Conservation (phyloP, 2,113 vertebrate genomes). For the Anser brachyrhynchus region DNA sequence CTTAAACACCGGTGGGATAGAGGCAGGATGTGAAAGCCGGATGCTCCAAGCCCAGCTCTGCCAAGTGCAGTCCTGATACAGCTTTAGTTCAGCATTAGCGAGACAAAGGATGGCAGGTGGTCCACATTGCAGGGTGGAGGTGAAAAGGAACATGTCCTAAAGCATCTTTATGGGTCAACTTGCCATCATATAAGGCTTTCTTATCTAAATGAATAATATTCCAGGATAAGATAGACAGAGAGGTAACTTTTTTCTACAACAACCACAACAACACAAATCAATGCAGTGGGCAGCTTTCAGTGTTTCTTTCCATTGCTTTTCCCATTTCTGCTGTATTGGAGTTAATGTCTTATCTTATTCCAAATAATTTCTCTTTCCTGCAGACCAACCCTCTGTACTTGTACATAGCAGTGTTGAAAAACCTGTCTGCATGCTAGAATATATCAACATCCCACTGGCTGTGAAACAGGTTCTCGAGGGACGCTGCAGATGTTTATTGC, state of each 20-base stretch:
- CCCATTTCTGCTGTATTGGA: neutral
- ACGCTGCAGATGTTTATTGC: neutral
- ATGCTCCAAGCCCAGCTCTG: neutral
- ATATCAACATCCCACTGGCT: neutral
- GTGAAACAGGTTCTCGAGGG: neutral
- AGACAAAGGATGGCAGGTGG: neutral
- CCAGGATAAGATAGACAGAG: neutral
- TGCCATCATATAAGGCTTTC: neutral
- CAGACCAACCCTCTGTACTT: neutral
- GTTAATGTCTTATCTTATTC: neutral
- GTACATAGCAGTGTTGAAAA: neutral
- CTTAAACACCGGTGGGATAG: neutral
- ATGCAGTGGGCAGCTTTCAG: neutral
- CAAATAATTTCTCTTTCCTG: neutral
- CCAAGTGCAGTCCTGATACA: neutral
- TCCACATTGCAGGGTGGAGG: neutral
- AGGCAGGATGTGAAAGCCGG: neutral
- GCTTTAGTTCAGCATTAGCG: neutral
- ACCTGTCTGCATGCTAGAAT: neutral
- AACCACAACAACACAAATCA: neutral
- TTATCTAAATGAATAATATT: neutral
- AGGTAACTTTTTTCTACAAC: neutral
- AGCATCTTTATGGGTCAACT: neutral
- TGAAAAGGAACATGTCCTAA: neutral
- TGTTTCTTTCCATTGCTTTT: neutral